Evolutionary conservation across 2,797 vertebrate species (phyloP), one percentile per base, ranked within the genome.

Genomic region (Gallinago stenura): DNA sequence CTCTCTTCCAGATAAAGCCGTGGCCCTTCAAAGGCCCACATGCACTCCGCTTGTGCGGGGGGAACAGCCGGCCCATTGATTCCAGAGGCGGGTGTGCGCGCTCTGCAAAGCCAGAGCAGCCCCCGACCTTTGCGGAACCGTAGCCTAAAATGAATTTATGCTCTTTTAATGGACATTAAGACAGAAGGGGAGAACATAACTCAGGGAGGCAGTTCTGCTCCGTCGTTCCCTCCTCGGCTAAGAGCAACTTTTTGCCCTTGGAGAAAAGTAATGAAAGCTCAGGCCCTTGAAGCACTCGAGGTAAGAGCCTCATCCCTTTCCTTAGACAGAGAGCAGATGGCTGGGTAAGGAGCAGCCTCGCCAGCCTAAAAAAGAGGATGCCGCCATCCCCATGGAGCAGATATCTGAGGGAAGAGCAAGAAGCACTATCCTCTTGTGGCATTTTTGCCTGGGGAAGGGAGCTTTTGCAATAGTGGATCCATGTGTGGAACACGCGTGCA

Each of bases 101-200:
- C 79, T 6, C 48, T 25, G 83, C 68, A 58, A 81, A 94, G 86
- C 57, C 78, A 30, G 46, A 24, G 90, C 92, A 94, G 95, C 69
- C 86, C 83, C 64, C 22, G 31, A 92, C 89, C 94, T 78, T 70
- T 64, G 64, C 91, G 53, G 46, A 76, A 58, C 73, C n/a, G 64
- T 50, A 95, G 60, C 64, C 83, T 83, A 66, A 93, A 93, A 83
- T 72, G 76, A 81, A 90, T 95, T 95, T 91, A 87, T 76, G 69
- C 84, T 35, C 78, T 80, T 96, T 96, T 96, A 95, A 96, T 93
- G 82, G 92, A 94, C 87, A 92, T 61, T 48, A 61, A 91, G 76
- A n/a, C 90, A 85, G 68, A 75, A 96, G 84, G 64, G 78, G 75
- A 96, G 89, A 94, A 82, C 95, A 95, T 94, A 96, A 95, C 93